Evolutionary conservation across 2,113 vertebrate species (phyloP), one percentile per base, ranked within the genome.

Genomic region (Bos javanicus): DNA sequence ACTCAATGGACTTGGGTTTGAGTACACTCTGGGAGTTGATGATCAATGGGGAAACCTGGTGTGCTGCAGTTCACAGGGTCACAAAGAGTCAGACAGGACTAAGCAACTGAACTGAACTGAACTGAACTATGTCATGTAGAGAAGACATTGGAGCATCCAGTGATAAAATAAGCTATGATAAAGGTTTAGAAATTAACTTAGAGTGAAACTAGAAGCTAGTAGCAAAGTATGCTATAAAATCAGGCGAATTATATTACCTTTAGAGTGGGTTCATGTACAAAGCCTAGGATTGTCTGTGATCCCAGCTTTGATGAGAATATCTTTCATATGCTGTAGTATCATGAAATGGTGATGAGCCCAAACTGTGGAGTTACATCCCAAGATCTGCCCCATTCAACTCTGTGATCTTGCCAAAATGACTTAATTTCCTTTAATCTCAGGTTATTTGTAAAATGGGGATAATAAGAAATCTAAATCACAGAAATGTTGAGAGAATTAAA

Each of bases 131-230:
- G 30, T 14, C 62, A 64, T 64, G 46, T n/a, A 94, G 80, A 94
- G 74, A 92, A 95, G 94, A 90, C 43, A 90, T 21, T 92, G n/a
- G 48, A 74, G 48, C 54, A 90, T 64, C 48, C 30, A 93, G 23
- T 95, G 59, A 90, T 96, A 56, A 83, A 43, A 93, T 50, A 74
- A 93, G 17, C 39, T 93, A 76, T 84, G 43, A 92, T 48, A 82
- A 93, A 74, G 25, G 82, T 82, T 90, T 87, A 87, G 94, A 95
- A 93, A 87, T 82, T 90, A 97, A 95, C 67, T 95, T 82, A 96
- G 28, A 90, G 82, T 91, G 60, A 97, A 96, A 95, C 64, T 39
- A 84, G 76, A 74, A 78, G 15, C 9, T 87, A 90, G 81, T 82
- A 57, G 13, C 33, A 92, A 87, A 5, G 33, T 82, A 46, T 83